phyloP scores from a whole-genome alignment of 2,797 vertebrate genomes.

The Hydrocynus forskahlii region DNA sequence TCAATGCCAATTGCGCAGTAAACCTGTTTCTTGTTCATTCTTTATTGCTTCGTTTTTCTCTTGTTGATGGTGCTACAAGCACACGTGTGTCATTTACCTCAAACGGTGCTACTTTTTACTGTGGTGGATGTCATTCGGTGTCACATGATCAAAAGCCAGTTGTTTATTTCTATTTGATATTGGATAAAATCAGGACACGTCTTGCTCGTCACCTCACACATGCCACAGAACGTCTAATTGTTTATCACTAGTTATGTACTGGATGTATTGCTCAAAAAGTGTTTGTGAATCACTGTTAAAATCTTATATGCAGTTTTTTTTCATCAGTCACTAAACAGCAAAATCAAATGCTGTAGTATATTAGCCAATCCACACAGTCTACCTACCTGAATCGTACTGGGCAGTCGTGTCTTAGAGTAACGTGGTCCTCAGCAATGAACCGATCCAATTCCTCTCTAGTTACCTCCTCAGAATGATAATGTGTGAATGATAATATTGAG shows the following conservation, averaged over 20 bases:
- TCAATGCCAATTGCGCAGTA: slow-evolving; percentile 70
- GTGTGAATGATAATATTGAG: slow-evolving; percentile 29
- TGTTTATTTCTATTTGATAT: slow-evolving; percentile 36
- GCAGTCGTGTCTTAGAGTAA: slow-evolving; percentile 56
- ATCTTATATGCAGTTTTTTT: slow-evolving; percentile 56
- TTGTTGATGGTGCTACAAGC: slow-evolving; percentile 85
- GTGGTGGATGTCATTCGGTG: slow-evolving; percentile 61
- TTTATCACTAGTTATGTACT: not conserved
- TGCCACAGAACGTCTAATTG: not conserved
- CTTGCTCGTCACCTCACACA: slow-evolving; percentile 19
- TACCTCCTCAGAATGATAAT: slow-evolving; percentile 44
- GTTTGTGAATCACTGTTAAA: slow-evolving; percentile 57
- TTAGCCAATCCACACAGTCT: slow-evolving; percentile 34
- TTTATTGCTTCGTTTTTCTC: slow-evolving; percentile 68
- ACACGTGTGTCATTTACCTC: slow-evolving; percentile 82
- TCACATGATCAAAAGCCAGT: slow-evolving; percentile 45
- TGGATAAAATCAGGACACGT: slow-evolving; percentile 34
- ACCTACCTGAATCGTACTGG: slow-evolving; percentile 64
- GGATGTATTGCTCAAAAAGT: not conserved
- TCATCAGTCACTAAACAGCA: slow-evolving; percentile 36
- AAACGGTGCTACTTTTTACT: slow-evolving; percentile 85
- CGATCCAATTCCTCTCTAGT: slow-evolving; percentile 50
- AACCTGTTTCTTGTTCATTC: slow-evolving; percentile 44
- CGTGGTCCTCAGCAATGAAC: slow-evolving; percentile 68
- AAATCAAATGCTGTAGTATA: slow-evolving; percentile 62